Evolutionary conservation across 2,113 vertebrate species (phyloP), one percentile per base, ranked within the genome.

Genomic region (Salvelinus sp.): DNA sequence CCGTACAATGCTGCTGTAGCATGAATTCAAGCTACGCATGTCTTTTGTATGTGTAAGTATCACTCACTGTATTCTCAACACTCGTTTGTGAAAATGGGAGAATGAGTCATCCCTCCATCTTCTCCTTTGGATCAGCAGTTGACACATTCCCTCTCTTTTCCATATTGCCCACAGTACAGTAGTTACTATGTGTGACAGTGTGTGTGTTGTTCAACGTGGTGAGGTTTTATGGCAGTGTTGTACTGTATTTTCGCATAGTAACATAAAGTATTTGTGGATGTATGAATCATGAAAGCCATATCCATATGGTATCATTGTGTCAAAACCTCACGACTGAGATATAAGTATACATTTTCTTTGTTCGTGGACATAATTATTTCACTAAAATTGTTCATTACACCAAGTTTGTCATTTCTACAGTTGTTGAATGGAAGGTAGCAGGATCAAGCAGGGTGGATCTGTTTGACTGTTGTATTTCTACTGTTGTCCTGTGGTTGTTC

Each of bases 21-120:
- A 47, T 20, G 12, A 0, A 22, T 69, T 33, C 33, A 44, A 18
- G 2, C 20, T 9, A 2, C n/a, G 90, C 90, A 91, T 92, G 33
- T 33, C 77, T 6, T 69, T 82, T 48, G 76, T 74, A 70, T 76
- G 83, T 89, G 83, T 57, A 73, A 84, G 85, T 80, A 60, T 89
- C 83, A 84, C 82, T 86, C 82, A 89, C 80, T 23, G 77, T 23
- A 48, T 73, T 79, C 72, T 79, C n/a, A 62, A 62, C 58, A 62
- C 58, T 16, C 7, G 70, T 79, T 74, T 77, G 73, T 86, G 62
- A 77, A 85, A 82, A 72, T 60, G 66, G 69, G 54, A 69, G 69
- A 60, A 23, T n/a, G 7, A 16, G 2, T 67, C 63, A 27, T 65
- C 63, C 10, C 25, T 78, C 47, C 20, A 16, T 66, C 22, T 23